Evolutionary conservation across 1,140 invertebrate species (phyloP).

Genomic region (Meteorus sp.): DNA sequence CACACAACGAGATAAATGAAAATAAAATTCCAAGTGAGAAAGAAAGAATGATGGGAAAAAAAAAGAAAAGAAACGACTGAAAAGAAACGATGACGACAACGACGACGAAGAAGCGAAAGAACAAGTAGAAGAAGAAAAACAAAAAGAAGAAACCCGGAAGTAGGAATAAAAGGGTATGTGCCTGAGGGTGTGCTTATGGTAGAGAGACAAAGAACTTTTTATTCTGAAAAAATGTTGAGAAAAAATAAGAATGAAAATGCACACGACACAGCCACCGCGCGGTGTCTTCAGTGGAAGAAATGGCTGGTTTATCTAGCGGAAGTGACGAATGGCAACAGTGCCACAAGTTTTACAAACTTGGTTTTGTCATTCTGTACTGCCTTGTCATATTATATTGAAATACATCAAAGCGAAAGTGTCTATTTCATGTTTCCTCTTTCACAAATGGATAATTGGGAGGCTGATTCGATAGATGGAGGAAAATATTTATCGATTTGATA

Average conservation of each 20-base stretch:
- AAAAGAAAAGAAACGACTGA: conserved; percentile 23
- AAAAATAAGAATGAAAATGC: too few species aligned
- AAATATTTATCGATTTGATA: too few species aligned
- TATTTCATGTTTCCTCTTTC: too few species aligned
- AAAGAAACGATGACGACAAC: conserved; percentile 11
- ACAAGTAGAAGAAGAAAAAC: too few species aligned
- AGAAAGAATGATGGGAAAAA: background rate
- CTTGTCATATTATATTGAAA: background rate
- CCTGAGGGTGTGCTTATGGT: background rate
- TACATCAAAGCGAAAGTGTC: too few species aligned
- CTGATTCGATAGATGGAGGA: too few species aligned
- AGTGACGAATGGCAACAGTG: conserved; percentile 48
- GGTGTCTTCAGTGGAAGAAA: conserved; percentile 33
- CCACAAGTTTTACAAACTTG: conserved; percentile 24
- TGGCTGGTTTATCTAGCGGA: conserved; percentile 47
- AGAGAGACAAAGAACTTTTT: conserved; percentile 10
- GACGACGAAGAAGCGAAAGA: too few species aligned
- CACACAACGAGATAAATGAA: too few species aligned
- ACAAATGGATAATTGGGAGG: too few species aligned
- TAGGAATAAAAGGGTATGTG: conserved; percentile 19
- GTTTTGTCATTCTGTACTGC: conserved; percentile 9
- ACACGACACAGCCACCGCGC: background rate
- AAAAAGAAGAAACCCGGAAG: conserved; percentile 24
- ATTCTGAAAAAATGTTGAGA: too few species aligned
- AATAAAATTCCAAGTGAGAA: background rate